phyloP scores from a whole-genome alignment of 1,140 invertebrate genomes.

The Myzus persicae region DNA sequence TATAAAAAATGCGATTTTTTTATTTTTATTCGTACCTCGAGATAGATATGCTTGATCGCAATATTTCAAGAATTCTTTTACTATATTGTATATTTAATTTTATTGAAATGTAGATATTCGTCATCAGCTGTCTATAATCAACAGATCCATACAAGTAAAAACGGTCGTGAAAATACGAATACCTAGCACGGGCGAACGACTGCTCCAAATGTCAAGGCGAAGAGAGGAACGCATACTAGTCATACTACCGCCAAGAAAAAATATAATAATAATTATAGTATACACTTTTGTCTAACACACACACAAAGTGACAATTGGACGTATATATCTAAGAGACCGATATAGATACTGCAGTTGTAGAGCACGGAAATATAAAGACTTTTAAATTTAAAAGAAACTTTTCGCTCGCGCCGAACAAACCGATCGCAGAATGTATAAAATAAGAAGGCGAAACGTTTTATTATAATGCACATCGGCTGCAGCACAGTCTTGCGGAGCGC shows the following conservation, averaged over 20 bases:
- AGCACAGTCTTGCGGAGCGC: background rate
- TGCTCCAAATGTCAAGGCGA: background rate
- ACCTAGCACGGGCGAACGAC: background rate
- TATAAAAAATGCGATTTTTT: too few relatives aligned
- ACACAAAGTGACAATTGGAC: background rate
- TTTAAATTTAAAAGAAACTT: conserved; percentile 29
- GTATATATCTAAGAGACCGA: background rate
- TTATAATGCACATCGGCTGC: background rate
- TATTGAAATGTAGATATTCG: too few relatives aligned
- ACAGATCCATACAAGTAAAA: too few relatives aligned
- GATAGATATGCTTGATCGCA: too few relatives aligned
- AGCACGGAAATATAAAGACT: background rate
- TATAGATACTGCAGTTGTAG: background rate
- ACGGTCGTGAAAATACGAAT: background rate
- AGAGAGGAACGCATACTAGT: background rate
- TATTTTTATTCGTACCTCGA: too few relatives aligned
- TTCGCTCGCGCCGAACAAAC: background rate
- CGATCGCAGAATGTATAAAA: background rate
- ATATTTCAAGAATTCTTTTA: too few relatives aligned
- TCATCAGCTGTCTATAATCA: too few relatives aligned
- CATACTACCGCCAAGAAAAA: background rate
- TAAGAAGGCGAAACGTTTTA: background rate
- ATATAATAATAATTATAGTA: background rate
- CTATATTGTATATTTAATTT: too few relatives aligned
- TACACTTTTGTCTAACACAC: too few relatives aligned